phyloP scores from a whole-genome alignment of 2,113 vertebrate genomes.

The Chaetorhynchus papuensis region DNA sequence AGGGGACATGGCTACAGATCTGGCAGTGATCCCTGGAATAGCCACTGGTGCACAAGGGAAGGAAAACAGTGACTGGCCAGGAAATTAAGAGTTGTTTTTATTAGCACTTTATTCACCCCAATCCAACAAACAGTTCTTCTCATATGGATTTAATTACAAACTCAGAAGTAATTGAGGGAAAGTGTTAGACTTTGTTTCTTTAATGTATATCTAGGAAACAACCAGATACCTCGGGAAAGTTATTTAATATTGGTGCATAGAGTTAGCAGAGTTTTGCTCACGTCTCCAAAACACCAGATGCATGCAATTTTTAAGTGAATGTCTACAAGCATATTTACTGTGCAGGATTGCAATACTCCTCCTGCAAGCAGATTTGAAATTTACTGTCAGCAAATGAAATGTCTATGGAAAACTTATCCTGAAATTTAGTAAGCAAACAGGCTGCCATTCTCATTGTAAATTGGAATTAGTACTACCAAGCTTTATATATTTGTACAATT shows the following conservation, averaged over 20 bases:
- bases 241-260: background rate
- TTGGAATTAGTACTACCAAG: background rate
- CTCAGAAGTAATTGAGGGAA: background rate
- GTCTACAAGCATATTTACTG: background rate
- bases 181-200: background rate
- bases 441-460: background rate
- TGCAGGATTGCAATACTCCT: background rate
- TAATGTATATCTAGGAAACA: background rate
- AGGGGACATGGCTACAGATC: background rate
- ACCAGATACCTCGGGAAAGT: background rate
- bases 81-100: constrained; percentile 31
- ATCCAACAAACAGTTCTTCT: background rate
- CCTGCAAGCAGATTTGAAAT: background rate
- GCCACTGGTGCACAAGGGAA: background rate
- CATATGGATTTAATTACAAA: background rate
- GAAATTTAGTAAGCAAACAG: background rate
- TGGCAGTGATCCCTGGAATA: background rate
- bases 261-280: background rate
- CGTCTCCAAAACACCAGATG: background rate
- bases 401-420: background rate
- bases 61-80: background rate
- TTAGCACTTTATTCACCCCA: background rate
- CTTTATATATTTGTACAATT: background rate
- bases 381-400: background rate
- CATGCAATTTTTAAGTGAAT: background rate